phyloP scores from a whole-genome alignment of 2,888 invertebrate genomes.

The Platycnemis pennipes region DNA sequence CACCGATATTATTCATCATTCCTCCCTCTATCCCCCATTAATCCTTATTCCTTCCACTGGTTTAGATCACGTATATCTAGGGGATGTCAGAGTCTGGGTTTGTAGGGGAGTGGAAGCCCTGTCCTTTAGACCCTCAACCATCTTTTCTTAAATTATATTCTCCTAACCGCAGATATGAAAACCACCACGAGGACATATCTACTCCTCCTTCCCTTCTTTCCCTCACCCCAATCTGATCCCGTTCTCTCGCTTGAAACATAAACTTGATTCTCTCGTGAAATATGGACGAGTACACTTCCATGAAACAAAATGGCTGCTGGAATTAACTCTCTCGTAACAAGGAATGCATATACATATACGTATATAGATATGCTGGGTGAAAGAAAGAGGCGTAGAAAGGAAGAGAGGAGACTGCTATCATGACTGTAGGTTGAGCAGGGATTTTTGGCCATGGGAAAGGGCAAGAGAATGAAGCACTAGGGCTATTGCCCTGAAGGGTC shows the following conservation, averaged over 20 bases:
- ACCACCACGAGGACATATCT: neutral
- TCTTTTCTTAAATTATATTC: constrained; percentile 66
- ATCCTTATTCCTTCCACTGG: no score
- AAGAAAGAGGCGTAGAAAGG: neutral
- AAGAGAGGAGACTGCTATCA: neutral
- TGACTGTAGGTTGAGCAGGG: neutral
- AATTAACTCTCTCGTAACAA: constrained; percentile 38
- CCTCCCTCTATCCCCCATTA: neutral
- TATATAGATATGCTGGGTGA: neutral
- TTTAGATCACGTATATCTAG: constrained; percentile 5
- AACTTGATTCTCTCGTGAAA: constrained; percentile 19
- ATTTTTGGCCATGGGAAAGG: constrained; percentile 34
- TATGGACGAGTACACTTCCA: constrained; percentile 41
- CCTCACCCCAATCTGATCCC: neutral
- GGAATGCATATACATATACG: neutral
- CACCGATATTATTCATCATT: neutral
- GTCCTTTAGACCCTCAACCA: neutral
- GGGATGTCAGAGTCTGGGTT: constrained; percentile 30
- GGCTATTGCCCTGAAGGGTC: constrained; percentile 43
- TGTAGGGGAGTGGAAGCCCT: neutral
- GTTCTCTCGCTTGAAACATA: neutral
- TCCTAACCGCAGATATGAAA: neutral
- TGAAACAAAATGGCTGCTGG: constrained; percentile 44
- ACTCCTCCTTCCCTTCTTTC: neutral
- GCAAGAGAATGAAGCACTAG: neutral